phyloP scores from a whole-genome alignment of 2,797 vertebrate species.

The Caiman crocodilus region DNA sequence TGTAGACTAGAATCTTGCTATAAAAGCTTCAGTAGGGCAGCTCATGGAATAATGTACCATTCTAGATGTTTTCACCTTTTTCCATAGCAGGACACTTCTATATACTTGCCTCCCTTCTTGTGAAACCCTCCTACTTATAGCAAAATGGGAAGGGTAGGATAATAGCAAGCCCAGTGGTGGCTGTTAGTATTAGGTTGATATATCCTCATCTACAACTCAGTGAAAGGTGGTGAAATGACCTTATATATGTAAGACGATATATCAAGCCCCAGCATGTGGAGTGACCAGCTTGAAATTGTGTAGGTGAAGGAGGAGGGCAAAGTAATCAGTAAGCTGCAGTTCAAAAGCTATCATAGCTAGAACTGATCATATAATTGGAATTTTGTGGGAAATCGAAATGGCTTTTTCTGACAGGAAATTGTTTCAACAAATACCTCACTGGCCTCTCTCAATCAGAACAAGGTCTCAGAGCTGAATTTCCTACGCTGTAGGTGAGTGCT shows the following conservation, averaged over 20 bases:
- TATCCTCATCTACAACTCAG: not conserved
- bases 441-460: too few species aligned
- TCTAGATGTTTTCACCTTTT: not conserved
- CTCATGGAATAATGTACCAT: not conserved
- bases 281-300: not conserved
- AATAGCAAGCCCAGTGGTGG: not conserved
- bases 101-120: not conserved
- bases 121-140: not conserved
- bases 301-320: not conserved
- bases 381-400: too few species aligned
- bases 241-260: not conserved
- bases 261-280: not conserved
- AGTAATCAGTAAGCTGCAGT: not conserved
- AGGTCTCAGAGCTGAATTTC: too few species aligned
- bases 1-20: not conserved
- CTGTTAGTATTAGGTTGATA: not conserved
- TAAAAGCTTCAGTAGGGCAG: not conserved
- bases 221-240: not conserved
- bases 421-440: too few species aligned
- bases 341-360: not conserved
- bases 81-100: not conserved
- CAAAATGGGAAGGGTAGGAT: rapidly evolving
- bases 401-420: too few species aligned
- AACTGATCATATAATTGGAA: too few species aligned
- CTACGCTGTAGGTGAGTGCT: too few species aligned